Percentiles rank a stretch among this genome's conserved stretches.
Evolutionary conservation across 2,797 vertebrate genomes (phyloP).

Genomic region (Sphenodon punctatus): DNA sequence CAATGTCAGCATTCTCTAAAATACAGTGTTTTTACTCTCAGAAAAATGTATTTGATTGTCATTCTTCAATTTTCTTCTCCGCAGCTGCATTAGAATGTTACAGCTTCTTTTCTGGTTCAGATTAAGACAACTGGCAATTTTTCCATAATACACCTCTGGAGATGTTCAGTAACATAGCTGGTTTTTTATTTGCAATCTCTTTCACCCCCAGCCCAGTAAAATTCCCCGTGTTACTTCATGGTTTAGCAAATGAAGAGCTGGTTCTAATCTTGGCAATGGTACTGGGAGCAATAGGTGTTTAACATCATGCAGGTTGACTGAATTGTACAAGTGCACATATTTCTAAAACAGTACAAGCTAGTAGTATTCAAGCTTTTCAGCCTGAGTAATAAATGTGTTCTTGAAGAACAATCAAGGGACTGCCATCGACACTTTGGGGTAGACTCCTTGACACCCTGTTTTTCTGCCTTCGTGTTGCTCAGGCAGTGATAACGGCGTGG

Average conservation of each 20-base stretch:
- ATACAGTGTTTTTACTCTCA: background rate
- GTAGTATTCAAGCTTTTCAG: constrained; percentile 19
- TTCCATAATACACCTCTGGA: background rate
- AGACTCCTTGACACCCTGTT: no score
- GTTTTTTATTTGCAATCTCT: constrained; percentile 12
- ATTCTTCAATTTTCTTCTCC: background rate
- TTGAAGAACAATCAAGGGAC: constrained; percentile 15
- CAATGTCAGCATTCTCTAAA: background rate
- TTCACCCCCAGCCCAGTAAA: constrained; percentile 1
- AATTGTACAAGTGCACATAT: background rate
- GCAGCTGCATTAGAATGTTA: background rate
- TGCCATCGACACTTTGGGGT: constrained; percentile 12
- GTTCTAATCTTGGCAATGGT: background rate
- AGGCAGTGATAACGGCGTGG: no score
- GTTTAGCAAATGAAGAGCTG: constrained; percentile 30
- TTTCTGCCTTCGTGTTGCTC: no score
- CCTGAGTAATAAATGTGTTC: constrained; percentile 19
- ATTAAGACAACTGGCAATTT: constrained; percentile 6
- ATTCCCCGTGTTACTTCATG: background rate
- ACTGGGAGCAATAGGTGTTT: constrained; percentile 33
- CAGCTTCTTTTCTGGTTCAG: background rate
- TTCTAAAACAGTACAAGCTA: constrained; percentile 39
- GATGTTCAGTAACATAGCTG: constrained; percentile 2
- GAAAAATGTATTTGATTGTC: background rate
- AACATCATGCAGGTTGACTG: constrained; percentile 20